Conservation (phyloP, 2,888 invertebrate species). For the Cosmorhoe ocellata region DNA sequence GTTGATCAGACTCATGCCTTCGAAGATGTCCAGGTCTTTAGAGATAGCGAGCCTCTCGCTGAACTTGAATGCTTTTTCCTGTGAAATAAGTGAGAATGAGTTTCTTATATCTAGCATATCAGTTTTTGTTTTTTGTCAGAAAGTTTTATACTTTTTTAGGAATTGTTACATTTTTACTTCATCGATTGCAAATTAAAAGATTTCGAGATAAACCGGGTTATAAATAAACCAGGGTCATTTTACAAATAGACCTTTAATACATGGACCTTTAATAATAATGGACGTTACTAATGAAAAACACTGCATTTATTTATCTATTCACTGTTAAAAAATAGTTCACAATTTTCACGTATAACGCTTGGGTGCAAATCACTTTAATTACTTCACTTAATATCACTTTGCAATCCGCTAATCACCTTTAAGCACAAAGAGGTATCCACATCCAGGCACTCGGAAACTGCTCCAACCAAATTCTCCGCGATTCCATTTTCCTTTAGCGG, state of each 20-base stretch:
- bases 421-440: constrained; percentile 83
- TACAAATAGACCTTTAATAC: no score
- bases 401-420: constrained; percentile 78
- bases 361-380: constrained; percentile 22
- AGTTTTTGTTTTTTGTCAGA: no score
- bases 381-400: constrained; percentile 51
- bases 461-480: constrained; percentile 72
- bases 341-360: neutral
- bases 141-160: no score
- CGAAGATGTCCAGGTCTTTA: constrained; percentile 75
- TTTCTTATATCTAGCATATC: no score
- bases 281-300: neutral
- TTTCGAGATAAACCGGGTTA: no score
- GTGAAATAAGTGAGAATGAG: constrained; percentile 31
- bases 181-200: no score
- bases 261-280: no score
- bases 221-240: no score
- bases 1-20: constrained; percentile 77
- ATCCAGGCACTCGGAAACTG: constrained; percentile 81
- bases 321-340: neutral
- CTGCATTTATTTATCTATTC: neutral
- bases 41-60: constrained; percentile 82
- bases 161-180: no score
- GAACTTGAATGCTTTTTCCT: constrained; percentile 84
- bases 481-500: constrained; percentile 69